Base-by-base conservation (phyloP, 1,140 invertebrate species). In the Riptortus pedestris region DNA sequence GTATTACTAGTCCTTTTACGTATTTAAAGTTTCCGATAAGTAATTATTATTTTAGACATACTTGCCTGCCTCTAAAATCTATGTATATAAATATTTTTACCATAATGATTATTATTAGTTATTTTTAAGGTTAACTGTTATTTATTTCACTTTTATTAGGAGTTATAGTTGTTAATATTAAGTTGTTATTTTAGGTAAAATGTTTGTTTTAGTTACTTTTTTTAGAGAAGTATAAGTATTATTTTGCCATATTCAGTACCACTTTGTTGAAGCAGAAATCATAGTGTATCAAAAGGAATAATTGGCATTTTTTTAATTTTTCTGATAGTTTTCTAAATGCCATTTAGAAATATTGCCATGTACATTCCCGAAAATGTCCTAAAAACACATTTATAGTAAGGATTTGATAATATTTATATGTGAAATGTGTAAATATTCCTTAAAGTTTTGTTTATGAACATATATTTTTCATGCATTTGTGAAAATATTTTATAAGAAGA, bases 401-500 rank as follows among this genome's bases (percentile, higher is more conserved):
- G 24, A 55, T 55, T 55, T 55, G 18, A 55, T 55, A 55, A 47
- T 22, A n/a, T 47, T 55, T 55, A 55, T 24, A 55, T 18, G 22
- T 18, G 24, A 9, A 18, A 7, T 22, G 22, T 55, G n/a, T 55
- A 55, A 24, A 55, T 55, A 55, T 26, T 55, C 16, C 51, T 55
- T 22, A 55, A 55, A 26, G 26, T 55, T 55, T 26, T 24, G 24
- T 55, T 55, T 55, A 9, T 55, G 18, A 26, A 26, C 51, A 55
- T 55, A 55, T 55, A 55, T 55, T 55, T 55, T 55, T 55, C 18
- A 55, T 24, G 51, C 24, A 55, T 55, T 55, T 55, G 20, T 55
- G 51, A 55, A 24, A 20, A 55, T 55, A 55, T 55, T 55, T 55
- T 55, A 26, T 55, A 55, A 24, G 26, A 24, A 24, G 12, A 24